Base-by-base conservation (phyloP, 2,113 vertebrate species). In the Ophiodon elongatus region DNA sequence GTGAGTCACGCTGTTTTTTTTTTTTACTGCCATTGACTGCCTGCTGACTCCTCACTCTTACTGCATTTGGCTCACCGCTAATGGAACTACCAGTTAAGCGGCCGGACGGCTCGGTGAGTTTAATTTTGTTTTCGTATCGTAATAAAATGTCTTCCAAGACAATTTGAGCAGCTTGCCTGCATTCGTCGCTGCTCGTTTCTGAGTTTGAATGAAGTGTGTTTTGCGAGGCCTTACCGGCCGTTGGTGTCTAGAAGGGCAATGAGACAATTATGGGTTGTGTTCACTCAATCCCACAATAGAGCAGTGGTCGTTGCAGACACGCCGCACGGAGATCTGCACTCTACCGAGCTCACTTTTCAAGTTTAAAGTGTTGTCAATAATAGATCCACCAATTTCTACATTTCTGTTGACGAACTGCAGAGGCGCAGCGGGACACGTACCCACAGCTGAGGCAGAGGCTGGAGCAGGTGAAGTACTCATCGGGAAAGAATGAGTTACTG, bases 381-480 rank as follows among this genome's bases (percentile, higher is more conserved):
- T 33, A 35, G 66, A 68, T 13, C 8, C 45, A 27, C 6, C 27
- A 8, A 37, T 37, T 27, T 67, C 50, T 81, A 8, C 33, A 39
- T 60, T 52, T 41, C 25, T 37, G 29, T 70, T 3, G 63, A 10
- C 39, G 31, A 29, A 50, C 19, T 15, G 13, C 17, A 50, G 21
- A 19, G 15, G 59, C 31, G 33, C 10, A 33, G n/a, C 60, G 0
- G 71, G 11, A 27, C 37, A 96, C 98, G 76, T 93, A 99, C 98
- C 98, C 98, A 90, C 98, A 99, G 93, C 98, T 98, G 92, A 99
- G 97, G 84, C 98, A 99, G 86, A 97, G 86, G 79, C 96, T 96
- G 62, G 98, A 98, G 89, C 98, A 99, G 75, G 98, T 99, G 80
- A 99, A 99, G 94, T 99, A 99, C 82, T 99, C 98, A 74, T 99